Conservation (phyloP, 2,888 invertebrate species). For the Mesochorus sp. region DNA sequence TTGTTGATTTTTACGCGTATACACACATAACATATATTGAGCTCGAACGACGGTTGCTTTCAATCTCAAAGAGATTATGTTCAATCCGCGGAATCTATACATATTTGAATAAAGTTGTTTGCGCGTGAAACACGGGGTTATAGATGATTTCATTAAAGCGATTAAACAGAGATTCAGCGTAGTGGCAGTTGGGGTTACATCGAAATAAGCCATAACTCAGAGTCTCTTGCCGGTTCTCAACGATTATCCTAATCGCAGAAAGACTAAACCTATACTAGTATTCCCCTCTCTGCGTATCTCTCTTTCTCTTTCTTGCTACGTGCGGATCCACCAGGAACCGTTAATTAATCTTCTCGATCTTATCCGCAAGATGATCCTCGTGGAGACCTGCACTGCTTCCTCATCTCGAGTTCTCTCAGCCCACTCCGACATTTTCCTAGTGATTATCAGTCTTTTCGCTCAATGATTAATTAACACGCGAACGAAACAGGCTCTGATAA, state of each 20-base stretch:
- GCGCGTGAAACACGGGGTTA: neutral
- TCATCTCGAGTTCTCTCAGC: slow-evolving; percentile 50
- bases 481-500: slow-evolving; percentile 27
- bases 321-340: slow-evolving; percentile 26
- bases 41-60: too few species aligned
- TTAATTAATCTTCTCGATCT: slow-evolving; percentile 62
- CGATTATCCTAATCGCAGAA: slow-evolving; percentile 56
- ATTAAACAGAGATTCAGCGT: slow-evolving; percentile 39
- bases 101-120: neutral
- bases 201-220: slow-evolving; percentile 58
- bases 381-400: slow-evolving; percentile 50
- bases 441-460: slow-evolving; percentile 67
- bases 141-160: slow-evolving; percentile 27
- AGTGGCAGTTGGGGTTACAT: slow-evolving; percentile 48
- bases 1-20: too few species aligned
- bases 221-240: slow-evolving; percentile 28
- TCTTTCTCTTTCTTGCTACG: slow-evolving; percentile 14
- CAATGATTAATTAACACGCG: slow-evolving; percentile 69
- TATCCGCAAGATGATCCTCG: slow-evolving; percentile 65
- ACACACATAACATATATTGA: too few species aligned
- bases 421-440: slow-evolving; percentile 53
- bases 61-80: slow-evolving; percentile 1
- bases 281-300: neutral
- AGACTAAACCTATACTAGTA: slow-evolving; percentile 11
- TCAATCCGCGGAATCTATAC: neutral